phyloP scores from a whole-genome alignment of 2,113 vertebrate genomes.

The Porphyrio hochstetteri region DNA sequence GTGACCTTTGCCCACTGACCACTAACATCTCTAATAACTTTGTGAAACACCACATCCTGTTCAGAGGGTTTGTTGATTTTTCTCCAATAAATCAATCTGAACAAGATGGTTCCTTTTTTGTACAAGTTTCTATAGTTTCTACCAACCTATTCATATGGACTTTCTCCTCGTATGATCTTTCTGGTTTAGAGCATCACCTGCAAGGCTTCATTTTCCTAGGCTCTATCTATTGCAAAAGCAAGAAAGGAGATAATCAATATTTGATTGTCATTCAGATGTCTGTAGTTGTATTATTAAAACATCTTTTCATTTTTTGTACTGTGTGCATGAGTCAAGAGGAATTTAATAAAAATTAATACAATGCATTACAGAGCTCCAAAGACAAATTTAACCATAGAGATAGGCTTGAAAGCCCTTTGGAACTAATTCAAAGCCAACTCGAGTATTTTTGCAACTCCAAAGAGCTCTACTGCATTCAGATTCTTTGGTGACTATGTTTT shows the following conservation, averaged over 20 bases:
- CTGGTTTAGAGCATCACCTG: neutral
- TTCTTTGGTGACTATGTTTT: neutral
- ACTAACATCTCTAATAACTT: neutral
- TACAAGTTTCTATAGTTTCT: neutral
- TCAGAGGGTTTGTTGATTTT: neutral
- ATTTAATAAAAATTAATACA: neutral
- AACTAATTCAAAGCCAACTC: neutral
- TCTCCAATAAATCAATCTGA: neutral
- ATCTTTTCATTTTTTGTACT: neutral
- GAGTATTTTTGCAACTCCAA: neutral
- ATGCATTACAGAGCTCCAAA: neutral
- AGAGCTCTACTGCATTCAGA: neutral
- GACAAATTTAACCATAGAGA: neutral
- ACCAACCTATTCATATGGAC: neutral
- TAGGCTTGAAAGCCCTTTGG: neutral
- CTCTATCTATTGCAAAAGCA: neutral
- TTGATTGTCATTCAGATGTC: neutral
- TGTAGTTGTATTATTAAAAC: neutral
- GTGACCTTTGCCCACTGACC: neutral
- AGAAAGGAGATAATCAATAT: neutral
- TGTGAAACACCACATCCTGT: neutral
- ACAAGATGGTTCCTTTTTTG: neutral
- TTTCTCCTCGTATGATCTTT: neutral
- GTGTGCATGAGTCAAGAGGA: neutral
- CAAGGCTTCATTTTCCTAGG: neutral